Evolutionary conservation across 2,888 invertebrate genomes (phyloP).

Genomic region (Andrena marginata): DNA sequence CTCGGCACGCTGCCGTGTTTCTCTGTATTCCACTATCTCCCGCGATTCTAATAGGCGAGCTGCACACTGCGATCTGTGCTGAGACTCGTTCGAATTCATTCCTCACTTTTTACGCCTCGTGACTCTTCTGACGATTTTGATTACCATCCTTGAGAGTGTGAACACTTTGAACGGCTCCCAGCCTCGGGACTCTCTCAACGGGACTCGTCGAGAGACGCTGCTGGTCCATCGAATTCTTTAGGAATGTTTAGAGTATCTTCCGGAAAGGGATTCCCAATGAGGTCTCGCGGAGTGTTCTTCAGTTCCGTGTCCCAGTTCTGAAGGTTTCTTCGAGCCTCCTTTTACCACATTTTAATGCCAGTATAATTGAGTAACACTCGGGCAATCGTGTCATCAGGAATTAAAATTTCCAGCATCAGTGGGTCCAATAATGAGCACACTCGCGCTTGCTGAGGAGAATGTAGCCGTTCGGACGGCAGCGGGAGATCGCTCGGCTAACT

Average conservation of each 20-base stretch:
- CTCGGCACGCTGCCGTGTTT: neutral
- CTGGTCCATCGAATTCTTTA: no score
- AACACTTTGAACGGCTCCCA: no score
- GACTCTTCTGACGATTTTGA: neutral
- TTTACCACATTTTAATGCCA: no score
- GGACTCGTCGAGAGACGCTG: no score
- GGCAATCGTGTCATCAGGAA: neutral
- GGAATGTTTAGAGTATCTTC: no score
- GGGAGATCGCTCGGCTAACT: constrained; percentile 21
- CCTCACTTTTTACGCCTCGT: neutral
- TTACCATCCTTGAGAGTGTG: no score
- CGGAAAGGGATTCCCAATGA: no score
- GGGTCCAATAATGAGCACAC: neutral
- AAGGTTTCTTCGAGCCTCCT: no score
- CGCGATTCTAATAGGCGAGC: neutral
- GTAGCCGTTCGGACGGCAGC: constrained; percentile 9
- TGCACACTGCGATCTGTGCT: neutral
- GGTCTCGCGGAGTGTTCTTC: neutral
- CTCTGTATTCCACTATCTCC: neutral
- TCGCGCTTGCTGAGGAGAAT: neutral
- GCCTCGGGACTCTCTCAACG: no score
- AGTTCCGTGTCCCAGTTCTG: no score
- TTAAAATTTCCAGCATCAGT: neutral
- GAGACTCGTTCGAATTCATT: no score
- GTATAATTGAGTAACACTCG: no score